phyloP scores from a whole-genome alignment of 2,888 invertebrate genomes.

The Cantharis rufa region DNA sequence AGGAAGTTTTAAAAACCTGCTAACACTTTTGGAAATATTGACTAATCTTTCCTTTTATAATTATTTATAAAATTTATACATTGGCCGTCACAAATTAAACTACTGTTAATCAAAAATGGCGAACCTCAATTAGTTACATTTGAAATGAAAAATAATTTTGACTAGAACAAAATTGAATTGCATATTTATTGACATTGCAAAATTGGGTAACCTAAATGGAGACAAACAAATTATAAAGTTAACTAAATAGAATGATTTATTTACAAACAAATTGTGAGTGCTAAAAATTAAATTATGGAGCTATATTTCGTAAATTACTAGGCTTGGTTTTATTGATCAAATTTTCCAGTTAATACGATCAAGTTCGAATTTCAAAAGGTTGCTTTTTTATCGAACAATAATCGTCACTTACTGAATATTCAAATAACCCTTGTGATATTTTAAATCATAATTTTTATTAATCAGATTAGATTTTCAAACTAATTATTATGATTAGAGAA shows the following conservation, averaged over 20 bases:
- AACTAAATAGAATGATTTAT: neutral
- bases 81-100: neutral
- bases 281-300: neutral
- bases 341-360: neutral
- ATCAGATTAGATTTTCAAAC: neutral
- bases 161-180: neutral
- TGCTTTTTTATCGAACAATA: neutral
- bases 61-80: neutral
- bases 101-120: neutral
- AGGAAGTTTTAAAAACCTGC: neutral
- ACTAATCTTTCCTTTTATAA: neutral
- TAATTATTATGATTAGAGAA: neutral
- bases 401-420: neutral
- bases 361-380: neutral
- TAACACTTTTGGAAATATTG: neutral
- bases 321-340: neutral
- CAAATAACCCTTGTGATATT: neutral
- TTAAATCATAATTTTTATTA: neutral
- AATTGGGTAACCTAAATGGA: neutral
- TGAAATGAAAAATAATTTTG: neutral
- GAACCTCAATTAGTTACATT: neutral
- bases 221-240: neutral
- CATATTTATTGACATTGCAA: neutral
- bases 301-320: neutral
- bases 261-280: neutral